Evolutionary conservation across 2,113 vertebrate genomes (phyloP), one percentile per base, ranked within the genome.

Genomic region (Paradoxurus hermaphroditus): DNA sequence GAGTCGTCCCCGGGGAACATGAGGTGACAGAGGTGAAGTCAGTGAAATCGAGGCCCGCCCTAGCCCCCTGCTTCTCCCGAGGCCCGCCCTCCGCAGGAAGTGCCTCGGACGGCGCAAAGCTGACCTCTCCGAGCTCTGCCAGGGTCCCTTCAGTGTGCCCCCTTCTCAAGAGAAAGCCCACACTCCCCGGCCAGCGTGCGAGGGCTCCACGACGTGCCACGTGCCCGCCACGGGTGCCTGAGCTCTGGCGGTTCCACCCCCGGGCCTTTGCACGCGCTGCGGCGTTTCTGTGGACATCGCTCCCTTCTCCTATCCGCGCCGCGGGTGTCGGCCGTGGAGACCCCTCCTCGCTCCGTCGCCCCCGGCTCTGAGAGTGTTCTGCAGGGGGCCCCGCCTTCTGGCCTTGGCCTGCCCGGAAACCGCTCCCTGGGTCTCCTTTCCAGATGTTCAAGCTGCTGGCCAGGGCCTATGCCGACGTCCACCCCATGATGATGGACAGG

Each of bases 361-460:
- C 41, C 27, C n/a, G 10, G 49, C 15, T 9, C 25, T 1, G 39
- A 9, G 27, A 25, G 31, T 2, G 0, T 34, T 29, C 56, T 5
- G 12, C 39, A 31, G 70, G 18, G 70, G 12, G 0, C 68, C 31
- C 27, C 11, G 1, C 3, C 18, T 68, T 39, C 59, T 1, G 44
- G 68, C 34, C 36, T 34, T 2, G 34, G 31, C 70, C 49, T 0
- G 0, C 4, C 13, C 0, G 9, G 36, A 68, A 84, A 1, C 23
- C 89, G 70, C n/a, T 14, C 0, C 70, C 29, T 70, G 63, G 5
- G 0, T 27, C 21, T 97, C 90, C 68, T 72, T 95, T 95, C 5
- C 97, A 99, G 99, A 98, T 99, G 90, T 99, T 99, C 95, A 99
- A 99, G 98, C 98, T 99, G 96, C 98, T 99, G 98, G 99, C 99